These are phyloP conservation scores for Lasioglossum baleicum DNA, from an alignment of 1,140 invertebrate species.

Conservation along the genomic window DNA sequence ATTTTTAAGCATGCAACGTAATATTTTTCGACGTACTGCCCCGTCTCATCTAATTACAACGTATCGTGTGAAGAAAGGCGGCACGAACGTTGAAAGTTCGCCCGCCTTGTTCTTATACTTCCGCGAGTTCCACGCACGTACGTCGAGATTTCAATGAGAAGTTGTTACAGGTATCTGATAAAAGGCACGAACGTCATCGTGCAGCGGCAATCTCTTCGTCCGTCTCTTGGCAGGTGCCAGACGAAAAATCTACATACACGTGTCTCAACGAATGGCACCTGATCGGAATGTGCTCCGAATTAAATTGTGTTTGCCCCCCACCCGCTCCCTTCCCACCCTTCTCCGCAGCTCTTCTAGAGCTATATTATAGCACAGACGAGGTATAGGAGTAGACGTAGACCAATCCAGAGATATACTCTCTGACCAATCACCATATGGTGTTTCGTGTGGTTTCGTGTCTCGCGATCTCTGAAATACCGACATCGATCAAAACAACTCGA, in stretches of 20 bases:
- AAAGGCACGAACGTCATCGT: constrained; percentile 4
- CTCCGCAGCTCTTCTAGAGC: too few species aligned
- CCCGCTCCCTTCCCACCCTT: too few species aligned
- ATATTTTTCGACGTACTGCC: constrained; percentile 53
- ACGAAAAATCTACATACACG: constrained; percentile 1
- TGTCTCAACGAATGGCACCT: constrained; percentile 17
- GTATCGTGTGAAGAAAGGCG: constrained; percentile 27
- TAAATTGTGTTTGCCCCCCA: constrained; percentile 16
- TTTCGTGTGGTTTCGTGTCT: too few species aligned
- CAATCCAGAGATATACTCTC: too few species aligned
- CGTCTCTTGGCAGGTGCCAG: constrained; percentile 21
- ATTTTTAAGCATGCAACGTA: constrained; percentile 60
- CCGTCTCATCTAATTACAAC: constrained; percentile 57
- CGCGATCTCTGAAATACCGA: too few species aligned
- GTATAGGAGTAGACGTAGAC: too few species aligned
- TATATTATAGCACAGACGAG: too few species aligned
- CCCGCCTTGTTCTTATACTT: not conserved
- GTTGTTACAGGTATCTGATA: not conserved
- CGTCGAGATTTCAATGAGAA: not conserved
- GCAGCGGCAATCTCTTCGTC: constrained; percentile 7
- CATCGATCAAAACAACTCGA: too few species aligned
- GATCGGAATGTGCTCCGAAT: constrained; percentile 16
- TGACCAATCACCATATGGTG: too few species aligned
- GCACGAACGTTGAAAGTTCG: constrained; percentile 16
- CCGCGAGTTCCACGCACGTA: not conserved